Conservation (phyloP, 2,113 vertebrate species). For the Agelaius tricolor region DNA sequence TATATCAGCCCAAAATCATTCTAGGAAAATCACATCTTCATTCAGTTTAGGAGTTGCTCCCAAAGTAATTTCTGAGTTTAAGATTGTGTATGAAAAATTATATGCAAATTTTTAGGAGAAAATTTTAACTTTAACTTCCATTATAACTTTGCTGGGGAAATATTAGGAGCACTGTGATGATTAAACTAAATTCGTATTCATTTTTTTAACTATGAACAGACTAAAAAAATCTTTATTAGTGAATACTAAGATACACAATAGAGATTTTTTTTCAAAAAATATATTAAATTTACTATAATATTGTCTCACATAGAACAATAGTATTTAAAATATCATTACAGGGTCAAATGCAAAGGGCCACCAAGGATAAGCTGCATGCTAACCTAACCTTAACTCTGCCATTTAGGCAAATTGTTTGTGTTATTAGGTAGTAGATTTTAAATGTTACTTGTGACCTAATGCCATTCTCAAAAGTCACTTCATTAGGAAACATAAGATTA, state of each 20-base stretch:
- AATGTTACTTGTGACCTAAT: background rate
- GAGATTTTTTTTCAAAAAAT: background rate
- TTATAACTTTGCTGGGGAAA: background rate
- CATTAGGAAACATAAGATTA: background rate
- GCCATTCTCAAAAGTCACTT: background rate
- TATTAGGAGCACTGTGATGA: background rate
- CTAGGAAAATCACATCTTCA: conserved; percentile 5
- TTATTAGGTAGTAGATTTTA: background rate
- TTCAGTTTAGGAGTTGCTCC: background rate
- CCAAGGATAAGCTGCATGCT: background rate
- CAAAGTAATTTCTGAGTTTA: conserved; percentile 20
- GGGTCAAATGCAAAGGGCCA: background rate
- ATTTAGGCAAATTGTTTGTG: background rate
- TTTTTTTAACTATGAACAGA: background rate
- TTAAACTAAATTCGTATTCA: background rate
- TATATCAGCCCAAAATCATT: conserved; percentile 32
- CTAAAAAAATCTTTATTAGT: background rate
- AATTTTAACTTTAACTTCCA: background rate
- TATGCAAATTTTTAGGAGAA: background rate
- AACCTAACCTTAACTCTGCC: background rate
- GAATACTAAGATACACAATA: background rate
- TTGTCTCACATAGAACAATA: background rate
- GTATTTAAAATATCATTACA: background rate
- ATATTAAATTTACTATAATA: background rate
- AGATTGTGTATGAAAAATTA: background rate